phyloP scores from a whole-genome alignment of 2,797 vertebrate genomes.

The Hippopotamyrus pictus region DNA sequence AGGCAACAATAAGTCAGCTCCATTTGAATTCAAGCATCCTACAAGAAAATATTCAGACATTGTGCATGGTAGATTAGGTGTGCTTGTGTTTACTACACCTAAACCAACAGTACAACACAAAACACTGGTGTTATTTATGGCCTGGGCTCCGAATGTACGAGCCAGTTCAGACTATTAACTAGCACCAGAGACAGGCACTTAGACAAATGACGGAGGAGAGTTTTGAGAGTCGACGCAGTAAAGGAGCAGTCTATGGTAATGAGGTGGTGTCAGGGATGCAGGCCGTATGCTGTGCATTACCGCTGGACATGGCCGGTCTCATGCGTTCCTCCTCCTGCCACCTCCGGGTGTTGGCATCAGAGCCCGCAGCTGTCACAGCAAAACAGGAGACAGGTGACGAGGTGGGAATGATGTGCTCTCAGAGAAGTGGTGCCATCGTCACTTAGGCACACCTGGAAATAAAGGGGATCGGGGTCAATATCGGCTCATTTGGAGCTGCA shows the following conservation, averaged over 20 bases:
- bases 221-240: not conserved
- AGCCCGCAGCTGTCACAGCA: conserved; percentile 53
- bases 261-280: not conserved
- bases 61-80: not conserved
- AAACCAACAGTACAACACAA: not conserved
- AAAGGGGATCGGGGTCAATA: not conserved
- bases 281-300: conserved; percentile 52
- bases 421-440: conserved; percentile 41
- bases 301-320: conserved; percentile 75
- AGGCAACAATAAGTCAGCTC: not conserved
- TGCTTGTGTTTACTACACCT: not conserved
- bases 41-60: not conserved
- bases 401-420: conserved; percentile 41
- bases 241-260: not conserved
- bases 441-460: conserved; percentile 55
- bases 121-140: not conserved
- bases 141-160: not conserved
- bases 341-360: conserved; percentile 56
- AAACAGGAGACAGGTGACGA: conserved; percentile 39
- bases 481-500: not conserved
- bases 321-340: conserved; percentile 45
- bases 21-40: not conserved
- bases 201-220: too few relatives aligned
- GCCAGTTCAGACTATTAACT: not conserved
- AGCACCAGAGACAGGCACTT: not conserved